A percentile compares a stretch with the other conserved stretches of the same genome.
These are phyloP conservation scores for Cyprinella venusta DNA, from an alignment of 2,797 vertebrate genomes.

Conservation along the genomic window DNA sequence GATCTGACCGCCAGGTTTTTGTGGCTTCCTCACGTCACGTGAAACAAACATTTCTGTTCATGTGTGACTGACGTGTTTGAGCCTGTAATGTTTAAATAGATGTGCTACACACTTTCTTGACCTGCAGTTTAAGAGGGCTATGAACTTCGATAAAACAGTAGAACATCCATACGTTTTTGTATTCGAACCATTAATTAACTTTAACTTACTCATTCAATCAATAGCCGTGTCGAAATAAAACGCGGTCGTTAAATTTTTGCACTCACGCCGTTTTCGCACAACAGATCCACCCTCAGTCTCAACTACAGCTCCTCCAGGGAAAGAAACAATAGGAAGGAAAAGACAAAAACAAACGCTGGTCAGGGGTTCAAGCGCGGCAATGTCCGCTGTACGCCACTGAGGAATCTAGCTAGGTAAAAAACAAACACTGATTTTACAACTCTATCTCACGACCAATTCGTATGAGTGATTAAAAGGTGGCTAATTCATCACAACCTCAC, in stretches of 20 bases:
- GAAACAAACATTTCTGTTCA: no score
- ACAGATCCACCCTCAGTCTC: not conserved
- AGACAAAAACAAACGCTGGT: not conserved
- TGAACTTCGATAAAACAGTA: not conserved
- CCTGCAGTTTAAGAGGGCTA: not conserved
- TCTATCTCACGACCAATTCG: no score
- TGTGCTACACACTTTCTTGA: not conserved
- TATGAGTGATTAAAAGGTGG: no score
- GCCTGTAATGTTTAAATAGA: no score
- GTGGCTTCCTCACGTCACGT: rapidly evolving
- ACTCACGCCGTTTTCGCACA: not conserved
- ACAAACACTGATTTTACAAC: no score
- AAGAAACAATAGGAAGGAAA: not conserved
- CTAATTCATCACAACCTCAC: no score
- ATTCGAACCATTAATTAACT: no score
- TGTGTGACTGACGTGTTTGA: no score
- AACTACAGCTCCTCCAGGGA: not conserved
- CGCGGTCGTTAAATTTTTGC: not conserved
- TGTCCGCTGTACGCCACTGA: not conserved
- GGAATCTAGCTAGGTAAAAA: not conserved
- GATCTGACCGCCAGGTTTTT: no score
- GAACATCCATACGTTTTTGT: no score
- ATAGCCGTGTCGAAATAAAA: not conserved
- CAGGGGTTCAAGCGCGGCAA: not conserved
- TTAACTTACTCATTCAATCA: not conserved